A percentile compares a stretch with the other conserved stretches of the same genome.
phyloP scores from a whole-genome alignment of 2,113 vertebrate species.

The Campylorhamphus procurvoides region DNA sequence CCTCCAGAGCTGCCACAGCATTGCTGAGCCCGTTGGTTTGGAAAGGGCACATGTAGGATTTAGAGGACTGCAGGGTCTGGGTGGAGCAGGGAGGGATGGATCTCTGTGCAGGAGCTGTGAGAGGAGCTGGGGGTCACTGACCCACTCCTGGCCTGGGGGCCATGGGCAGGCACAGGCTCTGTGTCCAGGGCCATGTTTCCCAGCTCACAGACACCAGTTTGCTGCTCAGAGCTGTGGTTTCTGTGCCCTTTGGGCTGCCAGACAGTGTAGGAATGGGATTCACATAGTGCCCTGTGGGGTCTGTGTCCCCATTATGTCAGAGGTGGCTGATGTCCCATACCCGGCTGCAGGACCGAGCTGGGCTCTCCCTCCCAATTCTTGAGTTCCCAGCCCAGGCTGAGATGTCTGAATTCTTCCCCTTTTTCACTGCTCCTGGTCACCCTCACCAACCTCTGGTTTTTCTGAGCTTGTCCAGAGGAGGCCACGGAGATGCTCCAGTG shows the following conservation, averaged over 20 bases:
- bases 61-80: neutral
- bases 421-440: neutral
- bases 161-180: too few relatives aligned
- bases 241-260: neutral
- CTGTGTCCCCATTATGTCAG: rapidly evolving
- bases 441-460: neutral
- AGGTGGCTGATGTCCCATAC: neutral
- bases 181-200: rapidly evolving
- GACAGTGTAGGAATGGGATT: neutral
- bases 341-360: rapidly evolving
- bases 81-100: neutral
- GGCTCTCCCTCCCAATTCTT: neutral
- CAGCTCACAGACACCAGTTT: neutral
- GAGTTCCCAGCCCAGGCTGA: rapidly evolving
- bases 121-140: too few relatives aligned
- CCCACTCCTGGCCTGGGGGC: neutral
- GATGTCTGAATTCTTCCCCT: neutral
- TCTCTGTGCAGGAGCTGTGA: neutral
- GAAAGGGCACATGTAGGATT: neutral
- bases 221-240: neutral
- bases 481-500: rapidly evolving
- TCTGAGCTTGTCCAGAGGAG: neutral
- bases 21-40: neutral
- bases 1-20: neutral
- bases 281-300: neutral